phyloP scores from a whole-genome alignment of 2,888 invertebrate species.

The Lasioglossum pauxillum region DNA sequence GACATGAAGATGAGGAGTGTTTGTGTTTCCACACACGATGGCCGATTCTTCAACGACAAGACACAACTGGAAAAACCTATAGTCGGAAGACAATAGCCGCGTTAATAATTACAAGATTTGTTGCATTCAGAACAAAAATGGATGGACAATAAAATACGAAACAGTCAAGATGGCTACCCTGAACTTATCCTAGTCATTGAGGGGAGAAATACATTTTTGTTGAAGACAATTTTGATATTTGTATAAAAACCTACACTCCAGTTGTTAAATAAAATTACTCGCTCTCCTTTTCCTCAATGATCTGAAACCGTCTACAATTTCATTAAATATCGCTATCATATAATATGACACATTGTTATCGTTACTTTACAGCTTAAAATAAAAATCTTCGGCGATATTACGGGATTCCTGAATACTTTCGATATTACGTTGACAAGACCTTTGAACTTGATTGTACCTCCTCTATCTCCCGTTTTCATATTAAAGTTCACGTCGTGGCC shows the following conservation, averaged over 20 bases:
- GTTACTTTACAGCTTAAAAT: not conserved
- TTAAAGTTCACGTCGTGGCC: not conserved
- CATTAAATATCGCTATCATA: not conserved
- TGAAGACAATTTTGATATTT: not conserved
- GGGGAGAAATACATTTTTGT: not conserved
- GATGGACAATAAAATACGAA: not conserved
- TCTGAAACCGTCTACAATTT: not conserved
- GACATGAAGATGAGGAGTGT: constrained; percentile 74
- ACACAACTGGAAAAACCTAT: constrained; percentile 65
- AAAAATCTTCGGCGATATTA: not conserved
- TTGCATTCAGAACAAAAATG: not conserved
- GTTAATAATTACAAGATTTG: constrained; percentile 31
- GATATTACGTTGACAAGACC: constrained; percentile 3
- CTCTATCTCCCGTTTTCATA: not conserved
- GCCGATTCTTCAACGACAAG: constrained; percentile 63
- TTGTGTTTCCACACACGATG: constrained; percentile 78
- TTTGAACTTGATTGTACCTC: constrained; percentile 12
- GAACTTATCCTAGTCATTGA: not conserved
- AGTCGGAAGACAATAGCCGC: constrained; percentile 57
- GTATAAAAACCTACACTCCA: not conserved
- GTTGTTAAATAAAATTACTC: not conserved
- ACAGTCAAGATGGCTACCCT: not conserved
- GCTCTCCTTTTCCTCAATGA: not conserved
- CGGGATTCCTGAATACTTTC: not conserved
- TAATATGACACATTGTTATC: not conserved